Evolutionary conservation across 1,140 invertebrate genomes (phyloP), one percentile per base, ranked within the genome.

Genomic region (Acarapis woodi): DNA sequence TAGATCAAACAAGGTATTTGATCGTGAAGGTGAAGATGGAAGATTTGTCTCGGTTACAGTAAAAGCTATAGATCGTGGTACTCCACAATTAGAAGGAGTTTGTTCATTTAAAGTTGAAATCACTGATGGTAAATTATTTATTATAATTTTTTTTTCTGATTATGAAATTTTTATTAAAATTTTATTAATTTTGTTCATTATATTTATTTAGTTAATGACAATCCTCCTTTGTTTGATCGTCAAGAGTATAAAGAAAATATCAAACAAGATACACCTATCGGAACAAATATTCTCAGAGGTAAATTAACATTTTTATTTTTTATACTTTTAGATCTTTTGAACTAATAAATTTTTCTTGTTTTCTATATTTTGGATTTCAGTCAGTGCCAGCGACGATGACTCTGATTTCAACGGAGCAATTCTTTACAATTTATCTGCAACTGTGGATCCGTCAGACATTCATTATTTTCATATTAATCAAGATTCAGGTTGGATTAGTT

Each of bases 241-340:
- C 79, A 87, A 66, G 79, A 82, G 77, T 88, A 87, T 57, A 72
- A 82, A 42, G 82, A 88, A 55, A 85, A 87, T 58, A 79, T 88
- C 9, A 87, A 87, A 58, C 82, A 88, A 64, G 82, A 88, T 52
- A 82, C 80, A 18, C 83, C 77, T 56, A 80, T 83, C 45, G 80
- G 80, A 29, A 85, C 78, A 22, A 87, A 85, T 53, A 87, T 88
- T 46, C 58, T 88, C 32, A 65, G 80, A 50, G n/a, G n/a, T n/a
- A n/a, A n/a, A n/a, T n/a, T n/a, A n/a, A n/a, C n/a, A n/a, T n/a
- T n/a, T n/a, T n/a, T n/a, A n/a, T n/a, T n/a, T n/a, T n/a, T n/a
- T n/a, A n/a, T n/a, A n/a, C n/a, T n/a, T n/a, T n/a, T n/a, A n/a
- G n/a, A n/a, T n/a, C n/a, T n/a, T n/a, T n/a, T n/a, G n/a, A n/a